phyloP scores from a whole-genome alignment of 2,113 vertebrate genomes.

The Sinocyclocheilus maitianheensis region DNA sequence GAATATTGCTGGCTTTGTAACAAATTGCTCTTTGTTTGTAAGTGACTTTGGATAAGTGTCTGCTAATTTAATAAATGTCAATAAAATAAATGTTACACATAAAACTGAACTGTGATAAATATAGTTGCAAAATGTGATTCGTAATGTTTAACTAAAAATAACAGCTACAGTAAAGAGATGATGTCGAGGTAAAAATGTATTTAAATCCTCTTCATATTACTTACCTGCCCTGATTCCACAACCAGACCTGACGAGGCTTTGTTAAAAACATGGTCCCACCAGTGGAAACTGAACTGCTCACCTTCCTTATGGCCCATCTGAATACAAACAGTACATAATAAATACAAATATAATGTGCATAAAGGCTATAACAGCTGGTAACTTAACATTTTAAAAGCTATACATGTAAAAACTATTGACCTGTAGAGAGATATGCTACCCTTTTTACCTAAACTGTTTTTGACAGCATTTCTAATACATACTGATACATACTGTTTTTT shows the following conservation, averaged over 20 bases:
- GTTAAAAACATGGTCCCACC: conserved; percentile 97
- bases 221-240: conserved; percentile 81
- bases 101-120: too few species aligned
- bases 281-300: conserved; percentile 90
- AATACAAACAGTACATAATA: background rate
- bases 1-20: background rate
- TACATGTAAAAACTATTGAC: background rate
- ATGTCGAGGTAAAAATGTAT: background rate
- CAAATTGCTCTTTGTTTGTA: background rate
- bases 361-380: background rate
- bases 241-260: conserved; percentile 82
- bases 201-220: background rate
- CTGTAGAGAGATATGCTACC: background rate
- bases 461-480: background rate
- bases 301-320: conserved; percentile 88
- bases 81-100: too few species aligned
- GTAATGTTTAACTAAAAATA: too few species aligned
- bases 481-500: background rate
- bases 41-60: background rate
- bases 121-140: too few species aligned
- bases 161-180: too few species aligned
- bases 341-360: background rate
- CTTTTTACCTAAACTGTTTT: background rate
- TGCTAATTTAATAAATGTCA: too few species aligned
- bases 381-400: background rate